A percentile compares a stretch with the other conserved stretches of the same genome.
phyloP scores from a whole-genome alignment of 1,140 invertebrate species.

The Calephelis nemesis region DNA sequence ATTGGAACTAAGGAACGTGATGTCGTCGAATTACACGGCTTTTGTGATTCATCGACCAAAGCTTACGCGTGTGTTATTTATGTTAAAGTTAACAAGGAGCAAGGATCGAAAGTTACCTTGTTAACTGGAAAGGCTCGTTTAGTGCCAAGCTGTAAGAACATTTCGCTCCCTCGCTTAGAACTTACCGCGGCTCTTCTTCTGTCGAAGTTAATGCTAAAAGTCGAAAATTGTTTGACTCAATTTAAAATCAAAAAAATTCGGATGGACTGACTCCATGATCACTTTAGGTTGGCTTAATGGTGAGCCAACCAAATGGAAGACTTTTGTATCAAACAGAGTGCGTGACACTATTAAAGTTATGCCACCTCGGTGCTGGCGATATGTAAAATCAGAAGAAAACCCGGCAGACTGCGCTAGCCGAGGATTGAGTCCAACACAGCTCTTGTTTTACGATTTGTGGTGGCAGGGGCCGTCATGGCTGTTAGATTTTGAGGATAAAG shows the following conservation, averaged over 20 bases:
- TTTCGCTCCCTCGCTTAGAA: constrained; percentile 42
- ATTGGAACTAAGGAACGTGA: constrained; percentile 24
- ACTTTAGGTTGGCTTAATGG: constrained; percentile 53
- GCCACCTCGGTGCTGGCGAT: constrained; percentile 48
- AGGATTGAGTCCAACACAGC: no score
- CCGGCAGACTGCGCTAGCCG: neutral
- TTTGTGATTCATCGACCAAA: constrained; percentile 44
- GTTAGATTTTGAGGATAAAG: no score
- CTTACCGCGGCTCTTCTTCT: constrained; percentile 48
- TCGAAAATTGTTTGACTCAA: constrained; percentile 10
- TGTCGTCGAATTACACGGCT: constrained; percentile 43
- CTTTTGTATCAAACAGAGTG: constrained; percentile 65
- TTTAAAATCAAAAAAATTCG: constrained; percentile 5
- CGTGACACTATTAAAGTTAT: constrained; percentile 44
- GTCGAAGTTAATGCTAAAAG: constrained; percentile 32
- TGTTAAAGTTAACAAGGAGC: constrained; percentile 27
- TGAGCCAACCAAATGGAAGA: constrained; percentile 38
- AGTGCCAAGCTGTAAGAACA: constrained; percentile 15
- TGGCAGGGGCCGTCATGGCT: no score
- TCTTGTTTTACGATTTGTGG: no score
- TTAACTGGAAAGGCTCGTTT: constrained; percentile 34
- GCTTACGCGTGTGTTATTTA: constrained; percentile 58
- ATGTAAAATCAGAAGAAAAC: constrained; percentile 24
- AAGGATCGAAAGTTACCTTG: constrained; percentile 4
- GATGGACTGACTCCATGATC: constrained; percentile 53